Evolutionary conservation across 2,888 invertebrate genomes (phyloP), one percentile per base, ranked within the genome.

Genomic region (Sicus ferrugineus): DNA sequence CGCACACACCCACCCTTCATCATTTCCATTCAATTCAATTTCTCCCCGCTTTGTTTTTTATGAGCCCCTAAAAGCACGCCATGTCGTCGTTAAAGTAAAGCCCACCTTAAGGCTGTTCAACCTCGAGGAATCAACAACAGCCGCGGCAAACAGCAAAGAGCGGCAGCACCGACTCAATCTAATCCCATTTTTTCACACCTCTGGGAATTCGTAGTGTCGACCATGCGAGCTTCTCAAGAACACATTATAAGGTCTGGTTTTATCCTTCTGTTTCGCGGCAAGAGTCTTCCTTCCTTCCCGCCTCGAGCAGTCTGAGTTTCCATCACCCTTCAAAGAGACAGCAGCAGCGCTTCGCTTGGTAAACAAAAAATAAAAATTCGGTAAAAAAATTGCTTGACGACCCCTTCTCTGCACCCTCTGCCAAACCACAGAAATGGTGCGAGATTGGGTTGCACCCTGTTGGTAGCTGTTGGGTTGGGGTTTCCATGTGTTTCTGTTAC

Each of bases 181-280:
- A 75, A 75, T 74, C 72, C 70, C 72, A 74, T 74, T 74, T 74
- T n/a, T 73, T 72, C 52, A 70, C 73, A 75, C 76, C 74, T 75
- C 73, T 66, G 76, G 75, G 76, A 76, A 76, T 75, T 72, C 65
- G 14, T 72, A 62, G 64, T 42, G 56, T 66, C 65, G 54, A 54
- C 23, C 48, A 9, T 26, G 30, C 56, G 54, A 26, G 23, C 48
- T 58, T 59, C 46, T 67, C 48, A 59, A 48, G 59, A 59, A 67
- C 58, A 67, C 59, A 67, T 67, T 67, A 21, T 59, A 16, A 9
- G n/a, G 42, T n/a, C 4, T 16, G 7, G 38, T 38, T 38, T 6
- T 9, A 38, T 6, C 38, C 6, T 14, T 9, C 11, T 42, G 14
- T 42, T 42, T 42, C 11, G n/a, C 11, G n/a, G 4, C 1, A 42